Base-by-base conservation (phyloP, 2,113 vertebrate genomes). In the Hippocampus comes region DNA sequence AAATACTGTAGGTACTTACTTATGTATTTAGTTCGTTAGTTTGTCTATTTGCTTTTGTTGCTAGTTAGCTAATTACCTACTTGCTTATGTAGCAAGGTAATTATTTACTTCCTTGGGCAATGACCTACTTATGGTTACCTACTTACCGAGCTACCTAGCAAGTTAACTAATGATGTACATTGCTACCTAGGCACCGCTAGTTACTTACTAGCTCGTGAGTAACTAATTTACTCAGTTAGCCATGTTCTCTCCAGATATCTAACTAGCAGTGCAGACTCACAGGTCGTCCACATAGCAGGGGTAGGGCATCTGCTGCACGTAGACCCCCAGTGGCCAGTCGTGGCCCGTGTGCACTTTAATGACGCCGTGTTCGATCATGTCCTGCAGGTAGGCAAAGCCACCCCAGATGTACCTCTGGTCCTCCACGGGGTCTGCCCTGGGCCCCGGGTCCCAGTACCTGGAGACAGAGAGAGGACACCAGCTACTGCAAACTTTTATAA, bases 391-490 rank as follows among this genome's bases (percentile, higher is more conserved):
- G 0, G 95, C 95, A 84, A 99, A 99, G 21, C 97, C 96, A 65
- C 97, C 97, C 97, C 97, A 99, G 78, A 98, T 93, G 73, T 99
- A 98, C 67, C 94, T 93, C 83, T 96, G 91, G 77, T 99, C 97
- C 88, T 98, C 95, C 83, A 98, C 67, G 0, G 96, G 94, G 84
- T 99, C 96, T 1, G 96, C 97, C 82, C 97, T 88, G 57, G 97
- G 96, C 9, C 97, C 97, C 15, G 97, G 95, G 91, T 97, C 97
- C 97, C 97, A 99, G 86, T 98, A 99, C 79, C 97, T 99, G 80
- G 27, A 66, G 72, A 55, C 17, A 51, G n/a, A 65, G 4, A 18
- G 21, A 66, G n/a, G 20, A 48, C 63, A 12, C 20, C 5, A 21
- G 20, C 4, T 21, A 17, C 21, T 56, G 9, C 9, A 21, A 21